Percentiles rank a stretch among this genome's conserved stretches.
Evolutionary conservation across 2,888 invertebrate species (phyloP).

Genomic region (Dimorphilus gyrociliatus): DNA sequence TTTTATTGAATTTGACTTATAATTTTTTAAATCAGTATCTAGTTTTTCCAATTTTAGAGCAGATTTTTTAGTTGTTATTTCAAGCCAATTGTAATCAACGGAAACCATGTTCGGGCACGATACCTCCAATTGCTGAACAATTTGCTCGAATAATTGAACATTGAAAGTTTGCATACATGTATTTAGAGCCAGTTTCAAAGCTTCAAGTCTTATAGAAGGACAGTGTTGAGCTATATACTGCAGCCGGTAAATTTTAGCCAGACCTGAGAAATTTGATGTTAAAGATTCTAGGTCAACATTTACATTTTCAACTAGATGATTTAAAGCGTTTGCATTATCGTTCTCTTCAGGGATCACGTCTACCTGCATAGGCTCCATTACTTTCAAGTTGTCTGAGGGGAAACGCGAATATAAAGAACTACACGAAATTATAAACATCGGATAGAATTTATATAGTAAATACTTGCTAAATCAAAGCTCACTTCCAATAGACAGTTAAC

Average conservation of each 20-base stretch:
- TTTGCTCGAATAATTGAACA: slow-evolving; percentile 68
- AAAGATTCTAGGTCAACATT: slow-evolving; percentile 88
- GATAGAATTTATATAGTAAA: no score
- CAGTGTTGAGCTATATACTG: slow-evolving; percentile 91
- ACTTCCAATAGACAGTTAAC: no score
- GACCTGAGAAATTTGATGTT: slow-evolving; percentile 71
- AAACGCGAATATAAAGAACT: no score
- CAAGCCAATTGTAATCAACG: no score
- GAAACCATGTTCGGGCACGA: no score
- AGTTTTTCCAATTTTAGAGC: slow-evolving; percentile 85
- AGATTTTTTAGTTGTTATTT: slow-evolving; percentile 78
- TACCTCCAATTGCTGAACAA: no score
- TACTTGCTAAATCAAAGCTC: no score
- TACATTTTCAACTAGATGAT: no score
- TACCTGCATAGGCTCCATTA: slow-evolving; percentile 92
- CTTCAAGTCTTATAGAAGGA: slow-evolving; percentile 68
- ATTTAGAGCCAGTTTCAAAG: slow-evolving; percentile 81
- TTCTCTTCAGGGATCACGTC: slow-evolving; percentile 75
- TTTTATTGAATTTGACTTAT: slow-evolving; percentile 92
- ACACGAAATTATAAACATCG: no score
- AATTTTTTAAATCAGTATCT: slow-evolving; percentile 91
- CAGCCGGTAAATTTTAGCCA: slow-evolving; percentile 73
- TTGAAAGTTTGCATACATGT: slow-evolving; percentile 84
- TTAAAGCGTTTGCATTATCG: no score
- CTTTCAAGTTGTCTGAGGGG: no score